Conservation (phyloP, 2,888 invertebrate genomes). For the Himalopsyche kuldschensis region DNA sequence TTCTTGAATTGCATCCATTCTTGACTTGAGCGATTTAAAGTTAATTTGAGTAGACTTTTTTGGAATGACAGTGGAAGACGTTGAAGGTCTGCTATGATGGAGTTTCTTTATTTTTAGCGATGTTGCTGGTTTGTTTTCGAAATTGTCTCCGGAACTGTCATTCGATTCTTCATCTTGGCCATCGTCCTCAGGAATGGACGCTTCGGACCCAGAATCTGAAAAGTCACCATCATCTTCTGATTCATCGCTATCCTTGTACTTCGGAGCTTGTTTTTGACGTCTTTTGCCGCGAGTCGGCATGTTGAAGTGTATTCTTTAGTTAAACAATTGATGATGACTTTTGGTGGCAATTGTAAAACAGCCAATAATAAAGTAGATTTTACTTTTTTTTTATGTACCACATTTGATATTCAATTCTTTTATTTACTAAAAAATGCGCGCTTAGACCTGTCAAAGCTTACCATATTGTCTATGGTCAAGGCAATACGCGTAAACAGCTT, state of each 20-base stretch:
- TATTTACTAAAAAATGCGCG: not conserved
- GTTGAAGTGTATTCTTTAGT: not conserved
- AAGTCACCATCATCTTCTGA: slow-evolving; percentile 52
- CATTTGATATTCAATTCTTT: not conserved
- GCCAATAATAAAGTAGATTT: not conserved
- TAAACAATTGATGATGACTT: not conserved
- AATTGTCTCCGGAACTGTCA: slow-evolving; percentile 44
- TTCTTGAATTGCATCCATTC: not conserved
- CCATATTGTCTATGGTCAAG: too few relatives aligned
- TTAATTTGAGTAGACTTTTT: slow-evolving; percentile 13
- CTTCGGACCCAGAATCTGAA: slow-evolving; percentile 59
- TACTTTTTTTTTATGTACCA: not conserved
- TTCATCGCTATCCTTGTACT: slow-evolving; percentile 47
- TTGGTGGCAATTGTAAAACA: not conserved
- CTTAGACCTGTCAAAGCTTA: not conserved
- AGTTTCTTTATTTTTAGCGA: slow-evolving; percentile 37
- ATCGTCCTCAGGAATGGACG: slow-evolving; percentile 50
- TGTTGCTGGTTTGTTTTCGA: slow-evolving; percentile 46
- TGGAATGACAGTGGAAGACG: slow-evolving; percentile 1
- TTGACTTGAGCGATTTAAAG: slow-evolving; percentile 10
- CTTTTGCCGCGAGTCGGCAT: slow-evolving; percentile 46
- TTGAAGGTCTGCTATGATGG: slow-evolving; percentile 31
- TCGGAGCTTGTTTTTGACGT: slow-evolving; percentile 53
- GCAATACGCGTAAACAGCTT: not conserved
- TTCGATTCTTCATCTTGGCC: slow-evolving; percentile 50